These are phyloP conservation scores for Oligia latruncula DNA, from an alignment of 2,888 invertebrate genomes.

Conservation along the genomic window DNA sequence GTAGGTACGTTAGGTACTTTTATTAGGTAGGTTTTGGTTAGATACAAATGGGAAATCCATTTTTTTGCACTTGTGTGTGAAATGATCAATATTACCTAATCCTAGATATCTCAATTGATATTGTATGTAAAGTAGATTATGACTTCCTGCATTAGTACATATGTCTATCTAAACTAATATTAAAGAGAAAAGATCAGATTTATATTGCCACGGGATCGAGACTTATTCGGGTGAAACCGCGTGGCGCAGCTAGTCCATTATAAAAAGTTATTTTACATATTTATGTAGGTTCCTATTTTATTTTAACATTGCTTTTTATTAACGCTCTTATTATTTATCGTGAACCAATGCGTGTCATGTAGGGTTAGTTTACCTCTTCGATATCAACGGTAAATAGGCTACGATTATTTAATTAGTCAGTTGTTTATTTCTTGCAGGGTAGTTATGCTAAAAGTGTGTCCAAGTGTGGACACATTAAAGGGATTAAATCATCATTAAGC, in stretches of 20 bases:
- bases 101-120: neutral
- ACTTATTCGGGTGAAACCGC: neutral
- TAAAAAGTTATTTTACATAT: neutral
- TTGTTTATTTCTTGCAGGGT: neutral
- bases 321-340: constrained; percentile 19
- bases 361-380: constrained; percentile 27
- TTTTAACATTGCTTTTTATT: constrained; percentile 17
- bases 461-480: neutral
- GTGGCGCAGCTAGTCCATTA: neutral
- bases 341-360: constrained; percentile 28
- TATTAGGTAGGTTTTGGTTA: neutral
- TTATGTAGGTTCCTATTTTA: constrained; percentile 10
- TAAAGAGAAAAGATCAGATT: no score
- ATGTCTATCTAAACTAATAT: neutral
- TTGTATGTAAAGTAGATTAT: no score
- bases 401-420: constrained; percentile 14
- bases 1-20: neutral
- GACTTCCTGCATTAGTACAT: neutral
- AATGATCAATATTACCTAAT: neutral
- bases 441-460: neutral
- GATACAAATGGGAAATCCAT: neutral
- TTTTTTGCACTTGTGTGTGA: neutral
- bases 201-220: neutral
- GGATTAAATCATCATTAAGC: neutral
- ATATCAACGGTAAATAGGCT: constrained; percentile 17